Evolutionary conservation across 2,113 vertebrate species (phyloP), one percentile per base, ranked within the genome.

Genomic region (Aptenodytes forsteri): DNA sequence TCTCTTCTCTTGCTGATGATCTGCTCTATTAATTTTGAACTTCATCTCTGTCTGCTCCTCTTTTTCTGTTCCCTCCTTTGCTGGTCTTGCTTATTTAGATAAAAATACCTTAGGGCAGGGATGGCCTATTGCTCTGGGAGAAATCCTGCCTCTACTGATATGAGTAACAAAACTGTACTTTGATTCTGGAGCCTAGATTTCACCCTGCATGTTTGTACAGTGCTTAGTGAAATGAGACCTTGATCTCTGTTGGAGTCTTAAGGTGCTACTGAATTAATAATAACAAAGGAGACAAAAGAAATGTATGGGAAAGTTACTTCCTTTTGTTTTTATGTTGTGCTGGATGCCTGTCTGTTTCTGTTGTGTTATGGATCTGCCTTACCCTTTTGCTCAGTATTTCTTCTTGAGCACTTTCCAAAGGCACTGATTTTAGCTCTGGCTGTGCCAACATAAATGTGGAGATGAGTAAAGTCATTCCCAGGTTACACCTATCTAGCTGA

Each of bases 361-460:
- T 42, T 52, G 46, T 84, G 52, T 86, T 72, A 64, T 8, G 30
- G 44, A 69, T 40, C 56, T 87, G 15, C 49, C 20, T 90, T 64
- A 56, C 38, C 19, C 38, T 93, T 93, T 70, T 95, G 66, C 66
- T 87, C 44, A 34, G 15, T 80, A 14, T 83, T 88, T 97, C 36
- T 71, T 93, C 70, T 72, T 93, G 70, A 69, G 65, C 40, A 16
- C 17, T 93, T 93, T 94, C 88, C 92, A 90, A 70, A 85, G 78
- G 30, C 27, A 23, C 70, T 36, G 65, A 76, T 92, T 90, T 79
- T 59, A 88, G 36, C 52, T 83, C 82, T 61, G 20, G 42, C 30
- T 49, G 18, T 88, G 82, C 92, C 85, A 96, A 69, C 49, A 52
- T 64, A 55, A 85, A 72, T 1, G 21, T 59, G 36, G 71, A 80